These are phyloP conservation scores for Lophotriccus pileatus DNA, from an alignment of 2,797 vertebrate genomes.

Conservation along the genomic window DNA sequence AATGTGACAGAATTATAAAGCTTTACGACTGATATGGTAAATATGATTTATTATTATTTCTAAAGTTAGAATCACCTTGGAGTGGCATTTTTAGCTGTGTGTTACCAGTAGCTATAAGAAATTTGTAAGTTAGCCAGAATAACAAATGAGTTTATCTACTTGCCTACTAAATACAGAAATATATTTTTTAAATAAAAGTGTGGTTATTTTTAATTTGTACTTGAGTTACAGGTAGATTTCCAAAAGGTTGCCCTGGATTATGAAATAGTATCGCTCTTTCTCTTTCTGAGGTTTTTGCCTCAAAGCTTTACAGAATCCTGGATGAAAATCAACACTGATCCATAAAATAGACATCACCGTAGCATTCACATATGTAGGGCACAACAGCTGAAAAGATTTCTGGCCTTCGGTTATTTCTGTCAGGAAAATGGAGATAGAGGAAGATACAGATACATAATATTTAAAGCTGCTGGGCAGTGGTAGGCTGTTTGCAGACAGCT, in stretches of 20 bases:
- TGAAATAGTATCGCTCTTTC: not conserved
- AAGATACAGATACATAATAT: not conserved
- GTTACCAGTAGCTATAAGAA: not conserved
- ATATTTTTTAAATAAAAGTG: not conserved
- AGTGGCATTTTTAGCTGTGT: not conserved
- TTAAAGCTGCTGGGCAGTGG: constrained; percentile 18
- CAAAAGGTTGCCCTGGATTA: not conserved
- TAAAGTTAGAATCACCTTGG: not conserved
- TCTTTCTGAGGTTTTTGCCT: not conserved
- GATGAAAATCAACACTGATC: not conserved
- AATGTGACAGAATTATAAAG: not conserved
- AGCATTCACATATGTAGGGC: not conserved
- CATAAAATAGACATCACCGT: not conserved
- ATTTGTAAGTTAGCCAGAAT: not conserved
- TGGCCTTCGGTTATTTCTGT: not conserved
- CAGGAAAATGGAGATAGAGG: constrained; percentile 34
- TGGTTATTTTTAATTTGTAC: not conserved
- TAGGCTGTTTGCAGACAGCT: constrained; percentile 14
- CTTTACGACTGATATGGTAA: not conserved
- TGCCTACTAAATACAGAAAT: not conserved
- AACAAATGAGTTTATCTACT: not conserved
- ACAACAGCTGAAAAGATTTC: constrained; percentile 18
- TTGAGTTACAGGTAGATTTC: not conserved
- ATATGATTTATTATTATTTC: not conserved
- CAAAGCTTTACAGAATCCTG: not conserved